phyloP scores from a whole-genome alignment of 2,113 vertebrate species.

The Ictidomys tridecemlineatus region DNA sequence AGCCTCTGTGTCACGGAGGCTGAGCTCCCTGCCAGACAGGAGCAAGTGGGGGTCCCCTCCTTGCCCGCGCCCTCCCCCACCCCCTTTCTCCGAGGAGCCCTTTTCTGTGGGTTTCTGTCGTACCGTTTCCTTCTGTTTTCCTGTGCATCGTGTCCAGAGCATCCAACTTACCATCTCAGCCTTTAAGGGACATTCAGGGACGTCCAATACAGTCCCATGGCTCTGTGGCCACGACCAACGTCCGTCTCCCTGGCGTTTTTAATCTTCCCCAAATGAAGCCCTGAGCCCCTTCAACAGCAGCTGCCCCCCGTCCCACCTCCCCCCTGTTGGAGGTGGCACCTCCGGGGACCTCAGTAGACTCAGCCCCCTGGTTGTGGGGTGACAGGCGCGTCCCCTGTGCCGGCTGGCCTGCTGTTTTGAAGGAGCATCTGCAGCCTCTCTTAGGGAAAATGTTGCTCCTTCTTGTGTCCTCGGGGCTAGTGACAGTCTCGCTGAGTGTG shows the following conservation, averaged over 20 bases:
- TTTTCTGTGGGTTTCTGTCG: neutral
- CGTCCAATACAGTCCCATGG: neutral
- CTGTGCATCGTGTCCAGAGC: neutral
- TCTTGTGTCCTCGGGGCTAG: neutral
- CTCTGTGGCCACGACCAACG: fast-evolving
- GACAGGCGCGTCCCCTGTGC: neutral
- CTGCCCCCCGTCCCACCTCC: neutral
- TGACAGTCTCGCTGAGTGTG: too few relatives aligned
- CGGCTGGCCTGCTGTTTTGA: neutral
- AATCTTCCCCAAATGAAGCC: neutral
- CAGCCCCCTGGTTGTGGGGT: neutral
- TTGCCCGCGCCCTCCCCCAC: neutral
- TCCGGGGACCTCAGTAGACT: neutral
- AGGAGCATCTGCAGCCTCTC: neutral
- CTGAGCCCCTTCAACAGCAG: neutral
- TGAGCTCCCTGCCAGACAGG: neutral
- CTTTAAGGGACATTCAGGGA: neutral
- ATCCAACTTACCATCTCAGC: neutral
- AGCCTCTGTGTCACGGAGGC: neutral
- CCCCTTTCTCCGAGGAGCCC: too few relatives aligned
- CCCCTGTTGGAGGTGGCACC: neutral
- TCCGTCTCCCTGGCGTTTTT: neutral
- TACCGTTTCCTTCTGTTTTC: neutral
- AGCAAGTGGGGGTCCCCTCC: too few relatives aligned
- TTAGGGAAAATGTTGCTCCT: neutral